phyloP scores from a whole-genome alignment of 2,888 invertebrate species.

The Hedya salicella region DNA sequence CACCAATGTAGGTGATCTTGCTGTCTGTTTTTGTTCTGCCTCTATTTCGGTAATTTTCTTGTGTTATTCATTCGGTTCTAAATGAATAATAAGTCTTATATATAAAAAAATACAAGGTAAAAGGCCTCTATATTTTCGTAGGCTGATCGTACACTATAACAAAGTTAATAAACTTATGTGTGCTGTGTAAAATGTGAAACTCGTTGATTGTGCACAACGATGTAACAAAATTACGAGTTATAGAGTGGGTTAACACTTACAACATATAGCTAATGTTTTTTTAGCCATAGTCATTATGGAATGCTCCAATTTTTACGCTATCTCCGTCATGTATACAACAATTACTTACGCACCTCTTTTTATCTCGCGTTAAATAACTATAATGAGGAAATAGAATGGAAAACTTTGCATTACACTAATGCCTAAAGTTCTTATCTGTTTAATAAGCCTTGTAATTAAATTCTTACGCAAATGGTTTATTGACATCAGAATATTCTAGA shows the following conservation, averaged over 20 bases:
- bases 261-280: slow-evolving; percentile 33
- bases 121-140: too few relatives aligned
- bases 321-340: slow-evolving; percentile 4
- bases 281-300: slow-evolving; percentile 24
- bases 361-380: background rate
- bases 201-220: slow-evolving; percentile 38
- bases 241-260: slow-evolving; percentile 22
- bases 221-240: slow-evolving; percentile 29
- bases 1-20: too few relatives aligned
- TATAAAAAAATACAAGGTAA: too few relatives aligned
- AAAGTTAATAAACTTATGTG: background rate
- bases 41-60: too few relatives aligned
- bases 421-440: too few relatives aligned
- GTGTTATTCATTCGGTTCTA: too few relatives aligned
- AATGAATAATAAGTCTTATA: too few relatives aligned
- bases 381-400: background rate
- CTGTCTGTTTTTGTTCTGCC: too few relatives aligned
- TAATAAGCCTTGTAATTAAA: background rate
- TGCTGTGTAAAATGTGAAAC: slow-evolving; percentile 39
- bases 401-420: background rate
- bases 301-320: slow-evolving; percentile 23
- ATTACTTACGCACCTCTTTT: background rate
- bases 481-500: background rate
- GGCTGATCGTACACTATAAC: too few relatives aligned
- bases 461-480: slow-evolving; percentile 5